phyloP scores from a whole-genome alignment of 2,113 vertebrate genomes.

The Erythrocercus mccallii region DNA sequence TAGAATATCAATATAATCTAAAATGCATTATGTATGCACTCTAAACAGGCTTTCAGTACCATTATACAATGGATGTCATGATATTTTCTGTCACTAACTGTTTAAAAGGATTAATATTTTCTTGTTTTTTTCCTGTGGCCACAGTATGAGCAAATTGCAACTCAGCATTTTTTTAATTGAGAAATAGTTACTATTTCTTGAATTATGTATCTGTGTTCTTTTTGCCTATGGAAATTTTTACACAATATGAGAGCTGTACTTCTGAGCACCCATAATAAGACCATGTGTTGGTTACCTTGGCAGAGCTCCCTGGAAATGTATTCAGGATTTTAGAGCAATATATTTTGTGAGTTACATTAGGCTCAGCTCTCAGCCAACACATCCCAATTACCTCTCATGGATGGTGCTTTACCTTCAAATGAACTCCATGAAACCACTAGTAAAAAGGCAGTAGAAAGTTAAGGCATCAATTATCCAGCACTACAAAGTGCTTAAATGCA shows the following conservation, averaged over 20 bases:
- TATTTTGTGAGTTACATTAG: neutral
- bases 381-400: neutral
- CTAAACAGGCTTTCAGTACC: neutral
- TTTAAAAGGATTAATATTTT: neutral
- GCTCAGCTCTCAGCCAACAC: neutral
- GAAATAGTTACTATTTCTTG: neutral
- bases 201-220: neutral
- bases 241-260: neutral
- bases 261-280: neutral
- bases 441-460: neutral
- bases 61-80: neutral
- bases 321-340: neutral
- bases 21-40: neutral
- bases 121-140: neutral
- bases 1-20: neutral
- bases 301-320: neutral
- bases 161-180: neutral
- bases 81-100: neutral
- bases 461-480: slow-evolving; percentile 36
- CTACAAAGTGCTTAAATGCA: slow-evolving; percentile 24
- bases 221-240: neutral
- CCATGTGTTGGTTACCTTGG: neutral
- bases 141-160: neutral
- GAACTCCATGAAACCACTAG: neutral
- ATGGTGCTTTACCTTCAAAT: slow-evolving; percentile 34